Evolutionary conservation across 1,140 invertebrate species (phyloP), one percentile per base, ranked within the genome.

Genomic region (Phthorimaea operculella): DNA sequence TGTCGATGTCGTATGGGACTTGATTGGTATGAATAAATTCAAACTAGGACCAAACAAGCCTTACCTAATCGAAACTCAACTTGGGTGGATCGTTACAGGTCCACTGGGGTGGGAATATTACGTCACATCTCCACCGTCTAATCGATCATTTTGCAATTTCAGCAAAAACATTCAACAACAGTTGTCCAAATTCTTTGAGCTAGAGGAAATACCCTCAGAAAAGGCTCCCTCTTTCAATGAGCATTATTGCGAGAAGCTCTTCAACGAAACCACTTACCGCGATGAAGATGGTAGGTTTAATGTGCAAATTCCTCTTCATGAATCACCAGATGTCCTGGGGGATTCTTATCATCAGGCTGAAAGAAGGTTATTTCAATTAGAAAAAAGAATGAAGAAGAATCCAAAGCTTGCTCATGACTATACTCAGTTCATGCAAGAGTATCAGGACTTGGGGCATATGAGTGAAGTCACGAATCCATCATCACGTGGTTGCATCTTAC

Each of bases 391-490:
- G 17, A 17, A 60, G 28, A 42, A 55, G 7, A 54, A 62, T 18
- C 34, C 59, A 9, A 51, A 55, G 3, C 62, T 83, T 17, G 60
- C 63, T 50, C 7, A 58, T 7, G 34, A 57, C 21, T 85, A 83
- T 52, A 42, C 52, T 0, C 15, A 66, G 28, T 81, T 76, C 53
- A 74, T 85, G 62, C 12, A 55, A 2, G 80, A 85, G 58, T 85
- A 83, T 55, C 36, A 74, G 28, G 14, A 53, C 0, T 42, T 86
- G 5, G 73, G 71, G 28, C 80, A 84, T 57, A 80, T 84, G 73
- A 57, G 55, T 48, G 55, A 60, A 45, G 39, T 51, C 12, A 17
- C 16, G 15, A 34, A 42, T 9, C 44, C 33, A 53, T n/a, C n/a
- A n/a, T 36, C 33, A 51, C 34, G 39, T 36, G 45, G 36, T 14